These are phyloP conservation scores for Nomada fabriciana DNA, from an alignment of 2,888 invertebrate species.

Conservation along the genomic window DNA sequence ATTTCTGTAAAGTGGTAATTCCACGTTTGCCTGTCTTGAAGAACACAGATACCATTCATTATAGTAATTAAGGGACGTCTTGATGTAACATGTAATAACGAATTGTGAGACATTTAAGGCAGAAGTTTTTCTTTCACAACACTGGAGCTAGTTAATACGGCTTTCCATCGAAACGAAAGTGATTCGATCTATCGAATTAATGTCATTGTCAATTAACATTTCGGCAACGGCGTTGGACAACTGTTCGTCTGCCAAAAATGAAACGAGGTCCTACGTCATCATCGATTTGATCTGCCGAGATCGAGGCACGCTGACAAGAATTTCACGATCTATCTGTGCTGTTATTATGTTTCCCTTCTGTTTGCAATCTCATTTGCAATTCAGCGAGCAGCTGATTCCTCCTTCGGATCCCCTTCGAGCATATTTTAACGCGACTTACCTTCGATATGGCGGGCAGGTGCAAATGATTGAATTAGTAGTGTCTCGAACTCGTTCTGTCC, in stretches of 20 bases:
- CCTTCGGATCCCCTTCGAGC: not conserved
- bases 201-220: not conserved
- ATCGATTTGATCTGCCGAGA: conserved; percentile 6
- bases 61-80: too few species aligned
- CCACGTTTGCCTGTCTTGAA: too few species aligned
- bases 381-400: conserved; percentile 45
- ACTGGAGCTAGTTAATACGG: not conserved
- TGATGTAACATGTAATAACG: too few species aligned
- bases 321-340: not conserved
- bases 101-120: too few species aligned
- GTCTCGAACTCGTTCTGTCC: conserved; percentile 6
- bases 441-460: conserved; percentile 33
- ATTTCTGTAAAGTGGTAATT: too few species aligned
- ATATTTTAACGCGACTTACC: conserved; percentile 24
- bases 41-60: too few species aligned
- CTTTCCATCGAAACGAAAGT: not conserved
- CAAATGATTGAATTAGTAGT: conserved; percentile 32
- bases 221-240: not conserved
- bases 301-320: not conserved
- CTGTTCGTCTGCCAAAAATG: not conserved
- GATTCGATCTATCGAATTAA: conserved; percentile 1
- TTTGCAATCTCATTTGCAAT: conserved; percentile 34
- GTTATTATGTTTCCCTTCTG: conserved; percentile 1
- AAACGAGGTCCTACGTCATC: not conserved
- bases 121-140: too few species aligned